These are phyloP conservation scores for Caenorhabditis sp. DNA, from an alignment of 2,888 invertebrate species.

Conservation along the genomic window DNA sequence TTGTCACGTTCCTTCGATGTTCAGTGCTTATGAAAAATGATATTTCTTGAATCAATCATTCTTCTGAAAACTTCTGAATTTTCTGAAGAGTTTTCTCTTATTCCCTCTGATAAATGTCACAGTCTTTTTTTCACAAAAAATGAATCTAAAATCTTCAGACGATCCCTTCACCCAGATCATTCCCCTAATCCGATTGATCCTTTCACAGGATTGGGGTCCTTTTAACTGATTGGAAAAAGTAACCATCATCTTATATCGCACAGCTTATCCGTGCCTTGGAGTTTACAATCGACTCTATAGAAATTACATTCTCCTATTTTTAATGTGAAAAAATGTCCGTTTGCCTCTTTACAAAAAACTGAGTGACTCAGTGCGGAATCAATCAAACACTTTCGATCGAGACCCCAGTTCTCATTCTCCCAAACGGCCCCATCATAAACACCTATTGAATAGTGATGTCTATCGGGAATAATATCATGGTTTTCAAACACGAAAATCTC, in stretches of 20 bases:
- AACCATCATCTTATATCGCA: not conserved
- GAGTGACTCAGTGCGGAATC: conserved; percentile 20
- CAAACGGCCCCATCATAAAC: conserved; percentile 23
- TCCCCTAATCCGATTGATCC: not conserved
- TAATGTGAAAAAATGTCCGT: not conserved
- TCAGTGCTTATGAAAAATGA: too few relatives aligned
- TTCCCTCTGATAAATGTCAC: too few relatives aligned
- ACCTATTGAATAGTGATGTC: conserved; percentile 26
- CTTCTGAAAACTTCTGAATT: too few relatives aligned
- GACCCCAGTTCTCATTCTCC: conserved; percentile 3
- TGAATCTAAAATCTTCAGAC: not conserved
- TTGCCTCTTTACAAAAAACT: not conserved
- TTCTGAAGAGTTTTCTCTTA: too few relatives aligned
- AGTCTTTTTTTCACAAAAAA: too few relatives aligned
- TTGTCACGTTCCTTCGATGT: too few relatives aligned
- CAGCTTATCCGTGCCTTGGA: not conserved
- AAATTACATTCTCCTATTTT: not conserved
- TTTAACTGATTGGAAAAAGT: conserved; percentile 3
- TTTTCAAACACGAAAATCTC: conserved; percentile 5
- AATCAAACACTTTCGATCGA: conserved; percentile 28
- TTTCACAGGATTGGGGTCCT: not conserved
- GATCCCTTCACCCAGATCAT: not conserved
- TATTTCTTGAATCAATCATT: too few relatives aligned
- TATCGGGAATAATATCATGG: conserved; percentile 9
- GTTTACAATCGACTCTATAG: not conserved